phyloP scores from a whole-genome alignment of 2,113 vertebrate genomes.

The Crotalus tigris region DNA sequence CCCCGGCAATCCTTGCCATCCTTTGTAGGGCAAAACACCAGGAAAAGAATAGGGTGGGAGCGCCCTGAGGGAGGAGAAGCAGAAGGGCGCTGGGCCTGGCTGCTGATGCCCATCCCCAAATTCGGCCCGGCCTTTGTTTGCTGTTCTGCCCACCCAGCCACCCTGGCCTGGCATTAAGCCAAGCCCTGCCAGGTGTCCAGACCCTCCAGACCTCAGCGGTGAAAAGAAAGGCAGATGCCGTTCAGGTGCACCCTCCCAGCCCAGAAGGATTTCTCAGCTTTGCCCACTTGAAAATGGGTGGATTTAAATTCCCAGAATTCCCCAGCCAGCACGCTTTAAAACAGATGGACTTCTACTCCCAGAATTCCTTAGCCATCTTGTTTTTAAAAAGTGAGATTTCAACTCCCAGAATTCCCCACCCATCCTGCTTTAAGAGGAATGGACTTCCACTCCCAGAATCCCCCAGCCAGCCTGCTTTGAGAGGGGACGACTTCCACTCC shows the following conservation, averaged over 20 bases:
- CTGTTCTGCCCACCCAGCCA: background rate
- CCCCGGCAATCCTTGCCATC: background rate
- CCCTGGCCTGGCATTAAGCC: background rate
- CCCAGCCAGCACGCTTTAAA: no score
- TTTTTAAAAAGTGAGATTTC: no score
- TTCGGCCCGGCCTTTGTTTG: background rate
- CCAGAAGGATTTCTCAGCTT: no score
- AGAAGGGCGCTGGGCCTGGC: background rate
- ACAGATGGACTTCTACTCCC: no score
- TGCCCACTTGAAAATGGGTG: no score
- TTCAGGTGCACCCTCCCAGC: no score
- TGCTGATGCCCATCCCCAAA: background rate
- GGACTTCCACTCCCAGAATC: background rate
- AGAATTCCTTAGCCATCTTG: background rate
- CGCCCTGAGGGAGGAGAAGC: background rate
- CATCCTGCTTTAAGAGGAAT: background rate
- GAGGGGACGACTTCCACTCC: accelerated
- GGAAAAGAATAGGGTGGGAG: background rate
- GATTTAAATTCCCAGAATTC: no score
- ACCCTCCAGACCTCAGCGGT: background rate
- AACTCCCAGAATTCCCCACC: background rate
- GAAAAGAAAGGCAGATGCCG: no score
- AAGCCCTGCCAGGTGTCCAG: no score
- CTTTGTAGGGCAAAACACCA: background rate
- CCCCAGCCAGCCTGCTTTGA: no score